Base-by-base conservation (phyloP, 1,140 invertebrate species). In the Frieseomelitta varia region DNA sequence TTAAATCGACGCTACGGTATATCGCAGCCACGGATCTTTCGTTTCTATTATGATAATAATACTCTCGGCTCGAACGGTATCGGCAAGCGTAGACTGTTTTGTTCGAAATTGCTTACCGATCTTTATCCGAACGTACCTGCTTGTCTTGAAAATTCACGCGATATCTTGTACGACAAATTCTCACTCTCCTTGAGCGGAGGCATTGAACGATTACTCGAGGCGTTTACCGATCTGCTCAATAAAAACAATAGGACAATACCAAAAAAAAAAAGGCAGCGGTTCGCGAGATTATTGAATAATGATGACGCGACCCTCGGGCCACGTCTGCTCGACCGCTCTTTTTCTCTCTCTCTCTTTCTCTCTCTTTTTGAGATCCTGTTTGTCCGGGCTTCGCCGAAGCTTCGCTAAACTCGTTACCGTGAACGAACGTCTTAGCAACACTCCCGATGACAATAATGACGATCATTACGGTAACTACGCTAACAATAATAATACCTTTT, bases 241-340 rank as follows among this genome's bases (percentile, higher is more conserved):
- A 30, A 21, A 21, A 68, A 34, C 65, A 0, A 68, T n/a, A 34
- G 11, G 4, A 11, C 30, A 21, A 39, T 68, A 19, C 19, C 0
- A 1, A 68, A 39, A 53, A 68, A 39, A 53, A 53, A 6, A 21
- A 79, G 83, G 24, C 34, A 61, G 15, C 27, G 51, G 53, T 58
- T n/a, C 27, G 67, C 55, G 85, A 87, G 85, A 87, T 91, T 92
- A 92, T 92, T 92, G 88, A 92, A 92, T 91, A 92, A 90, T 82
- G 91, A 92, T 90, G 89, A 91, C 87, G 77, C 55, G 82, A 85
- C 91, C 86, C 67, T 30, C 55, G 65, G 86, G 87, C 34, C 55
- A 82, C 68, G 83, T 85, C 81, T 79, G 56, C 53, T 61, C 55
- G 30, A 8, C n/a, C 17, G 34, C 39, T 87, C 39, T 75, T 12